Conservation (phyloP, 1,140 invertebrate species). For the Batillaria attramentaria region DNA sequence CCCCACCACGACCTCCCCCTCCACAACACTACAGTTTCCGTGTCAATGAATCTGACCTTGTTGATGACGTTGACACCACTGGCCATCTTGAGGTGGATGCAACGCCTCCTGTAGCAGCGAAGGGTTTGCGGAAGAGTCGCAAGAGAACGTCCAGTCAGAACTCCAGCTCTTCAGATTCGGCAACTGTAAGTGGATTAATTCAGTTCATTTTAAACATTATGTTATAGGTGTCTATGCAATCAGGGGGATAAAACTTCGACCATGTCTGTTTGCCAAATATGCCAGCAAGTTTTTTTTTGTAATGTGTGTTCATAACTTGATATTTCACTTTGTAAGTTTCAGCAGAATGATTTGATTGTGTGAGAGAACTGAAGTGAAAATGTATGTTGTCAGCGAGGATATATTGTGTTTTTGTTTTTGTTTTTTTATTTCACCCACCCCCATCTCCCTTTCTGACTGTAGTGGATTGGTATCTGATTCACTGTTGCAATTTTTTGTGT, state of each 20-base stretch:
- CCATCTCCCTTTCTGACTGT: neutral
- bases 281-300: neutral
- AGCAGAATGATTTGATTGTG: too few species aligned
- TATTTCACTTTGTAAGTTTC: too few species aligned
- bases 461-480: neutral
- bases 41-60: conserved; percentile 20
- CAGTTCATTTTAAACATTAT: neutral
- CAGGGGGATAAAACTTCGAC: neutral
- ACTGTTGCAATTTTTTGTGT: neutral
- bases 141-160: conserved; percentile 38
- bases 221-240: neutral
- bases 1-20: conserved; percentile 22
- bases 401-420: neutral
- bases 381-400: too few species aligned
- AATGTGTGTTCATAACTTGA: neutral
- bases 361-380: too few species aligned
- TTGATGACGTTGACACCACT: conserved; percentile 48
- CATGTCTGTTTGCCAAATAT: neutral
- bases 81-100: conserved; percentile 52
- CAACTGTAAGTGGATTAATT: neutral
- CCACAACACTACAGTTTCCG: conserved; percentile 18
- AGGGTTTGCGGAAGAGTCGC: conserved; percentile 39
- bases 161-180: neutral
- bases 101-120: conserved; percentile 53
- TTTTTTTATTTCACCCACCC: neutral